Base-by-base conservation (phyloP, 2,888 invertebrate species). In the Macrophya alboannulata region DNA sequence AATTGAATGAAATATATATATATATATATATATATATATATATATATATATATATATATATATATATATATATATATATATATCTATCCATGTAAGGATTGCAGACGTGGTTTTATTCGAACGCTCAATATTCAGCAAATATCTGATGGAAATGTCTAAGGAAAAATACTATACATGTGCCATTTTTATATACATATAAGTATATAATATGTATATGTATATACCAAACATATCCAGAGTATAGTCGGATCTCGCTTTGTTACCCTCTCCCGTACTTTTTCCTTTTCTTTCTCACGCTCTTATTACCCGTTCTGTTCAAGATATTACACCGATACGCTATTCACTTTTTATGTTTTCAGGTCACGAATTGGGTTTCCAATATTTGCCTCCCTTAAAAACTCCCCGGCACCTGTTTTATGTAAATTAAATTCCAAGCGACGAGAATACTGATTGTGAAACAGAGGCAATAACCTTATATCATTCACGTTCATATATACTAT, bases 291-390 rank as follows among this genome's bases (percentile, higher is more conserved):
- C 40, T n/a, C 72, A 74, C 48, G 77, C 48, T 31, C 48, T 48
- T 43, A 37, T 79, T 59, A 40, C 62, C 79, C 55, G 55, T 17
- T 79, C 79, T 62, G 43, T 12, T 51, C 40, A 40, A 40, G 55
- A 79, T 40, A 37, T 17, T 79, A 77, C 59, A 40, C 40, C 79
- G 79, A 79, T 59, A 79, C 79, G 43, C 81, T 62, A 21, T 31
- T 62, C 62, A 43, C 51, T 77, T 77, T 81, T 81, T 81, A 81
- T 62, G 43, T 51, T 81, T 81, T 62, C 81, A 62, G 59, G 59
- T 62, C 81, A 81, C 81, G 81, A 62, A 62, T 81, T 59, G 59
- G 43, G 81, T 43, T 81, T 81, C 81, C 81, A 81, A 81, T 81
- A 81, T 81, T 81, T 81, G 81, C 62, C 81, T 62, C 81, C 62